A percentile compares a stretch with the other conserved stretches of the same genome.
Evolutionary conservation across 2,797 vertebrate genomes (phyloP).

Genomic region (Jordanella pulchra): DNA sequence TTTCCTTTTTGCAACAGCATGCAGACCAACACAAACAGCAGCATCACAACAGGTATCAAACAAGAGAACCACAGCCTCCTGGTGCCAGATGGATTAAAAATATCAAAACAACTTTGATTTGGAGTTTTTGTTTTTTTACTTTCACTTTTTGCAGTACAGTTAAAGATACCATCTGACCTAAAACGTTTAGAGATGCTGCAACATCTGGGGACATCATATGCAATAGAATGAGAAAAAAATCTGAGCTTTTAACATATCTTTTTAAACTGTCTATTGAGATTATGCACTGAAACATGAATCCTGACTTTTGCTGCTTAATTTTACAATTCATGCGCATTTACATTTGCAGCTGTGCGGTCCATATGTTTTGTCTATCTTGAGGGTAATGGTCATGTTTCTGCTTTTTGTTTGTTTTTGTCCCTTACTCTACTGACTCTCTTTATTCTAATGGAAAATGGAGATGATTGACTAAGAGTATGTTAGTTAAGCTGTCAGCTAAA

Average conservation of each 20-base stretch:
- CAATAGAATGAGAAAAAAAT: slow-evolving; percentile 39
- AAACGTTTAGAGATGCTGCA: slow-evolving; percentile 25
- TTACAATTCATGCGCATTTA: slow-evolving; percentile 30
- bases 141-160: background rate
- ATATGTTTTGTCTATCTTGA: slow-evolving; percentile 74
- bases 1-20: slow-evolving; percentile 69
- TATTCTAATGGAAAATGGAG: slow-evolving; percentile 71
- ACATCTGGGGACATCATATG: slow-evolving; percentile 29
- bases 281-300: slow-evolving; percentile 59
- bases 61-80: background rate
- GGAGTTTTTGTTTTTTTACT: background rate
- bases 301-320: slow-evolving; percentile 32
- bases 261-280: slow-evolving; percentile 59
- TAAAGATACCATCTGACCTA: slow-evolving; percentile 27
- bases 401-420: slow-evolving; percentile 60
- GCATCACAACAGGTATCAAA: slow-evolving; percentile 57
- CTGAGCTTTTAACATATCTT: slow-evolving; percentile 51
- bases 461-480: slow-evolving; percentile 63
- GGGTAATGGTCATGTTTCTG: slow-evolving; percentile 65
- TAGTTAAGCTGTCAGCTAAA: slow-evolving; percentile 76
- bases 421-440: slow-evolving; percentile 59
- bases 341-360: slow-evolving; percentile 43
- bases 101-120: background rate
- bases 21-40: slow-evolving; percentile 46
- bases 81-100: slow-evolving; percentile 7